Base-by-base conservation (phyloP, 2,797 vertebrate species). In the Microhierax caerulescens region DNA sequence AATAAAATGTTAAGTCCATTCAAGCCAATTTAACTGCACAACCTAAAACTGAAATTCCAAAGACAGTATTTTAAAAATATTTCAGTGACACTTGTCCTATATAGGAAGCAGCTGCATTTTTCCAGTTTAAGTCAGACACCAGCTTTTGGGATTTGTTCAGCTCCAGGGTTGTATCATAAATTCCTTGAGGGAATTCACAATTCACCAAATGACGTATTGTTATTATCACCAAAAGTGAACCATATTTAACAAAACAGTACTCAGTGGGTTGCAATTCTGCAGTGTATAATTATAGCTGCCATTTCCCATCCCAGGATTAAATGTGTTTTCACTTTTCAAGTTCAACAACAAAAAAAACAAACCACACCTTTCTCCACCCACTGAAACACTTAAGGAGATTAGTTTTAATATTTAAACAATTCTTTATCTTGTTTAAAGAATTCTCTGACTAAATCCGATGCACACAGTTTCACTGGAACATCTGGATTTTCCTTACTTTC, bases 191-290 rank as follows among this genome's bases (percentile, higher is more conserved):
- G 92, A 94, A 96, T 93, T 97, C 91, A 97, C 97, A 98, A 98
- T 97, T 90, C 98, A 95, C 98, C 47, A 93, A 97, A 96, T 98
- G 98, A 98, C 97, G 98, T 97, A 97, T 96, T 98, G 98, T 98
- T 98, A 96, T 98, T 98, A 97, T 96, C 95, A 95, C 82, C 80
- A 88, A 95, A 97, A 96, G 80, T 94, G 88, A 96, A 91, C 85
- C 50, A 10, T 64, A 94, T 96, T 97, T 93, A 96, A 96, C 90
- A 80, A 82, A 97, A 96, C 91, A 89, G 87, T 90, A 97, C 97
- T 96, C 97, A 96, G 85, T 93, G 94, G 97, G 97, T 95, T 97
- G 60, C 77, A 98, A 96, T 92, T 98, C 98, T 98, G 94, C 86
- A 96, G 97, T 97, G 97, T 98, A 98, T 98, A 98, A 98, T 98